Percentiles rank a stretch among this genome's conserved stretches.
Conservation (phyloP, 1,140 invertebrate genomes). For the Harlomillsia oculata region DNA sequence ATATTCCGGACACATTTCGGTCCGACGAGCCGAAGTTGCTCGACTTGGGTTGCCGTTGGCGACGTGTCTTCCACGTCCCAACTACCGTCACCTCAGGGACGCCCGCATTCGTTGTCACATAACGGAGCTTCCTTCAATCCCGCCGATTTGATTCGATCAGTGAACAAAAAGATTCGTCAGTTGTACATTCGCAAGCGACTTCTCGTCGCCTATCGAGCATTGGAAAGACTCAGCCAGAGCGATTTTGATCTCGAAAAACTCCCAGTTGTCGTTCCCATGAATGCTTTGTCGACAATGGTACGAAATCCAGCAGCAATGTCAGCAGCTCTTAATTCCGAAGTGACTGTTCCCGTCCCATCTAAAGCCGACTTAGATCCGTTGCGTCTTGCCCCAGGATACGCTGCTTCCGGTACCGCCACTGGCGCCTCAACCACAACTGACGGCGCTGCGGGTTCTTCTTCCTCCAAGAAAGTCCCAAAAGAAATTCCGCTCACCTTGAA, state of each 20-base stretch:
- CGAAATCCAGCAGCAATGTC: neutral
- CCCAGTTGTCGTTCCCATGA: constrained; percentile 26
- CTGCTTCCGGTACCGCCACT: no score
- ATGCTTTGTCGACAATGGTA: constrained; percentile 18
- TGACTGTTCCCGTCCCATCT: constrained; percentile 12
- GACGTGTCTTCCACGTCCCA: constrained; percentile 60
- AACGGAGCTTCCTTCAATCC: constrained; percentile 48
- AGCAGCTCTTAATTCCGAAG: neutral
- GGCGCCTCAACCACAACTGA: no score
- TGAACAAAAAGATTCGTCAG: constrained; percentile 71
- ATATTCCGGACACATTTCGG: constrained; percentile 52
- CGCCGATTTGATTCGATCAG: constrained; percentile 62
- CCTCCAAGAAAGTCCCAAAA: constrained; percentile 36
- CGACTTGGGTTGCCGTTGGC: constrained; percentile 74
- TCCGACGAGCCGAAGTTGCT: constrained; percentile 66
- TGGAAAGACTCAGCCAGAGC: constrained; percentile 68
- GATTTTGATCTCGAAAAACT: constrained; percentile 62
- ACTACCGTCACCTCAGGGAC: constrained; percentile 59
- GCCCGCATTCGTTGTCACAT: constrained; percentile 36
- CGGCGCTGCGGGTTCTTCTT: no score
- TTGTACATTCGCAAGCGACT: constrained; percentile 62
- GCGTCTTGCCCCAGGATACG: no score
- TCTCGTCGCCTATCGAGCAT: constrained; percentile 66
- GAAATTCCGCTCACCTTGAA: constrained; percentile 58
- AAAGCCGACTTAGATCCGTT: constrained; percentile 28